Evolutionary conservation across 2,888 invertebrate species (phyloP).

Genomic region (Hydrotaea diabolus): DNA sequence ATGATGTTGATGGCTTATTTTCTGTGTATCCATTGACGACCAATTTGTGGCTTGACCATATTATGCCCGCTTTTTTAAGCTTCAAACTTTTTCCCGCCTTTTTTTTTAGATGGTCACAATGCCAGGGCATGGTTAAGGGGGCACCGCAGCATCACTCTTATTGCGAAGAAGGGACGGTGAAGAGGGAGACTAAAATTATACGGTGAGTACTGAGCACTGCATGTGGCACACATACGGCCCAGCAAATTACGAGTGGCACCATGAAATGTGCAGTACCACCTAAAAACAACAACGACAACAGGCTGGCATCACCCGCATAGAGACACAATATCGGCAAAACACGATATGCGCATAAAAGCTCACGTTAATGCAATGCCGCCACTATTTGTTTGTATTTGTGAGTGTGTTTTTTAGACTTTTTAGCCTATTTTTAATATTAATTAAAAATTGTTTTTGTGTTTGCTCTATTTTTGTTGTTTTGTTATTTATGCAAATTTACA

Average conservation of each 20-base stretch:
- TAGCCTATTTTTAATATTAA: conserved; percentile 80
- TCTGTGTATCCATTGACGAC: conserved; percentile 59
- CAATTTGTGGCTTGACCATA: conserved; percentile 72
- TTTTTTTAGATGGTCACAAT: conserved; percentile 68
- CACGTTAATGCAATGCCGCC: conserved; percentile 59
- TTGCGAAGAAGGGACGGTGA: too few relatives aligned
- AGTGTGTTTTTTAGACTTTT: conserved; percentile 74
- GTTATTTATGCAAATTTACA: conserved; percentile 20
- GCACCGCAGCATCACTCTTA: neutral
- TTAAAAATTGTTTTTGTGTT: conserved; percentile 70
- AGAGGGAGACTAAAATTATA: conserved; percentile 44
- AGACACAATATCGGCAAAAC: conserved; percentile 54
- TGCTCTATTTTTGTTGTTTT: conserved; percentile 47
- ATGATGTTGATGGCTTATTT: conserved; percentile 68
- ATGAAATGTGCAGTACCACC: conserved; percentile 19
- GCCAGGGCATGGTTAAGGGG: neutral
- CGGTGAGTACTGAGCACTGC: conserved; percentile 10
- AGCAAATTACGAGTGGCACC: neutral
- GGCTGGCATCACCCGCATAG: conserved; percentile 51
- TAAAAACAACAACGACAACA: conserved; percentile 3
- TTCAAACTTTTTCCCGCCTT: conserved; percentile 40
- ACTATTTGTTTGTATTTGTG: conserved; percentile 32
- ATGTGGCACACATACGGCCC: neutral
- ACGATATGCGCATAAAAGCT: conserved; percentile 63
- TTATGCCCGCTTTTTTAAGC: conserved; percentile 42